Evolutionary conservation across 2,888 invertebrate genomes (phyloP).

Genomic region (Bruchidius siliquastri): DNA sequence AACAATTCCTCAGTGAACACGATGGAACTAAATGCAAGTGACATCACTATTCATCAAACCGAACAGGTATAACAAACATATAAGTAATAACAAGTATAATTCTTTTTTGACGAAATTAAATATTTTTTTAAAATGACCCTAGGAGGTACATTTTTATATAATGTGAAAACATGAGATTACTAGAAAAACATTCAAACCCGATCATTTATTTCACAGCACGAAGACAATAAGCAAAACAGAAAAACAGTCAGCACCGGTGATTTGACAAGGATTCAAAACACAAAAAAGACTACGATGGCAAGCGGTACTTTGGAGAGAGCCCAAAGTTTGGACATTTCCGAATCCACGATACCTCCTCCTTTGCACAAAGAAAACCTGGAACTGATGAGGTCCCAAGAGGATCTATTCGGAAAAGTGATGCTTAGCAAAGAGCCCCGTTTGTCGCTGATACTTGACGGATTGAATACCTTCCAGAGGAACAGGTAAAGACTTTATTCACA

Average conservation of each 20-base stretch:
- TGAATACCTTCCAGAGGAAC: constrained; percentile 63
- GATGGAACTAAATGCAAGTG: constrained; percentile 69
- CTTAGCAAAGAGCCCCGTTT: constrained; percentile 57
- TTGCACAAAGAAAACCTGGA: constrained; percentile 12
- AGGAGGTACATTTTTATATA: too few species aligned
- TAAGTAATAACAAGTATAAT: too few species aligned
- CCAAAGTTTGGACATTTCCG: constrained; percentile 73
- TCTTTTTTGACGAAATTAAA: too few species aligned
- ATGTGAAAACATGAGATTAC: too few species aligned
- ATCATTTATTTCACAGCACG: too few species aligned
- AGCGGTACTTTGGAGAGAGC: constrained; percentile 67
- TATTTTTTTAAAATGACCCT: too few species aligned
- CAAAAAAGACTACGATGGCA: constrained; percentile 35
- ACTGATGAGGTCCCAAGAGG: constrained; percentile 39
- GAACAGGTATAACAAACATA: constrained; percentile 48
- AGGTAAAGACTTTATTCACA: constrained; percentile 37
- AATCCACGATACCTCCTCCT: constrained; percentile 35
- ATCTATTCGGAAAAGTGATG: constrained; percentile 45
- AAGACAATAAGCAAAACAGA: constrained; percentile 59
- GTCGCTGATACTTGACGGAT: constrained; percentile 60
- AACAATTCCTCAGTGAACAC: constrained; percentile 53
- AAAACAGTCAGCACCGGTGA: constrained; percentile 78
- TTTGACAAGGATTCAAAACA: constrained; percentile 61
- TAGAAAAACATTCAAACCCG: too few species aligned
- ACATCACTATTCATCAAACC: constrained; percentile 70